Evolutionary conservation across 2,113 vertebrate genomes (phyloP).

Genomic region (Mesoclemmys tuberculata): DNA sequence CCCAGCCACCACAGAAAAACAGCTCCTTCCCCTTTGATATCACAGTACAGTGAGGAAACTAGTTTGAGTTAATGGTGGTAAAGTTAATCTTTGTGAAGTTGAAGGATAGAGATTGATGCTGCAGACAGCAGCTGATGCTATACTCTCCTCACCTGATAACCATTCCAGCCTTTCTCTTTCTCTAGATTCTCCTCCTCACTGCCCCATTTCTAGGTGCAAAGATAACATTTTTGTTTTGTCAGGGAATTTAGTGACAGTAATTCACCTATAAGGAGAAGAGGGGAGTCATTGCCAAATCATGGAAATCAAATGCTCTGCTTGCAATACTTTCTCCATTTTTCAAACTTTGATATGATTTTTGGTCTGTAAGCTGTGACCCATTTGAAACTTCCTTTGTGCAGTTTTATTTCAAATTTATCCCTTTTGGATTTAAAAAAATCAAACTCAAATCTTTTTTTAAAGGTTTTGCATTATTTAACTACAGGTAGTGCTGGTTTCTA

Average conservation of each 20-base stretch:
- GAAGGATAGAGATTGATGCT: background rate
- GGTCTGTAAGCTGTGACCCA: background rate
- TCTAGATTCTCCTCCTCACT: background rate
- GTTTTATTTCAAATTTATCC: no score
- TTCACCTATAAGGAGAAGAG: background rate
- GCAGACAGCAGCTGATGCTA: background rate
- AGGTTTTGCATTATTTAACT: background rate
- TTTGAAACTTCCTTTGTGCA: background rate
- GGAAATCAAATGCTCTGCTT: background rate
- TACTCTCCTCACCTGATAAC: background rate
- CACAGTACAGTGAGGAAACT: background rate
- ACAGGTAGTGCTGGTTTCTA: background rate
- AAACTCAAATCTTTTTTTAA: background rate
- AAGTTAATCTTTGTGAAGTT: background rate
- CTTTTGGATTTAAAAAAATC: no score
- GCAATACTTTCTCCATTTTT: background rate
- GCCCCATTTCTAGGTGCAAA: constrained; percentile 1
- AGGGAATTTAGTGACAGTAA: background rate
- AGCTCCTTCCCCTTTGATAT: background rate
- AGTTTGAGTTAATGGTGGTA: background rate
- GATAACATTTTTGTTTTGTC: background rate
- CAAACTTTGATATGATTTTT: background rate
- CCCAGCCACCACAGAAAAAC: background rate
- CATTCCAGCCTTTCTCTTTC: background rate
- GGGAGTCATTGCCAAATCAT: background rate